Percentiles rank a stretch among this genome's conserved stretches.
Conservation (phyloP, 2,888 invertebrate species). For the Sinotaia quadrata region DNA sequence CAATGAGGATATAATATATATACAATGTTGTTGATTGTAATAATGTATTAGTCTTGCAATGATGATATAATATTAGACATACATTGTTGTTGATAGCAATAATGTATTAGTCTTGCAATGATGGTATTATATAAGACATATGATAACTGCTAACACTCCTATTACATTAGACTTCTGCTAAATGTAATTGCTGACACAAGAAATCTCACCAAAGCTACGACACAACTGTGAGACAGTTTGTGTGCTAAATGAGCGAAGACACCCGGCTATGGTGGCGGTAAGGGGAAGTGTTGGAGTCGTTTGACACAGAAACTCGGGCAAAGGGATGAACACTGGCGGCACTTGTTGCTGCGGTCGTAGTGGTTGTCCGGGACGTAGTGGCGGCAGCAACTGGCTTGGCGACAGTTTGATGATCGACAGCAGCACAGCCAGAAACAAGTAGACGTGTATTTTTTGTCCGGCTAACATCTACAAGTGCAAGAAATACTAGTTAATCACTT, state of each 20-base stretch:
- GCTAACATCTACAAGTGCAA: too few species aligned
- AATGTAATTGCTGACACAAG: background rate
- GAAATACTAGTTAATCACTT: too few species aligned
- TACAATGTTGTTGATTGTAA: too few species aligned
- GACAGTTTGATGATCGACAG: background rate
- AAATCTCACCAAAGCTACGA: background rate
- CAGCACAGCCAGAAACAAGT: too few species aligned
- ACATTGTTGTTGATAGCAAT: too few species aligned
- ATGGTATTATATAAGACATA: too few species aligned
- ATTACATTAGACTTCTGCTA: too few species aligned
- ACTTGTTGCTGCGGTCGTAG: background rate
- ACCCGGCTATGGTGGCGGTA: background rate
- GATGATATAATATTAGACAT: too few species aligned
- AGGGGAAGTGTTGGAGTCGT: background rate
- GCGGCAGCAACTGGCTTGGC: background rate
- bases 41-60: too few species aligned
- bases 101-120: too few species aligned
- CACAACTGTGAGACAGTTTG: background rate
- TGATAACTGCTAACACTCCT: too few species aligned
- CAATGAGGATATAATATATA: too few species aligned
- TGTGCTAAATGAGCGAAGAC: background rate
- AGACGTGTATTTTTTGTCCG: background rate
- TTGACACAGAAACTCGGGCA: slow-evolving; percentile 11
- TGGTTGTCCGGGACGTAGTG: background rate
- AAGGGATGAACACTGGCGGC: background rate